phyloP scores from a whole-genome alignment of 2,113 vertebrate genomes.

The Leiothrix lutea region DNA sequence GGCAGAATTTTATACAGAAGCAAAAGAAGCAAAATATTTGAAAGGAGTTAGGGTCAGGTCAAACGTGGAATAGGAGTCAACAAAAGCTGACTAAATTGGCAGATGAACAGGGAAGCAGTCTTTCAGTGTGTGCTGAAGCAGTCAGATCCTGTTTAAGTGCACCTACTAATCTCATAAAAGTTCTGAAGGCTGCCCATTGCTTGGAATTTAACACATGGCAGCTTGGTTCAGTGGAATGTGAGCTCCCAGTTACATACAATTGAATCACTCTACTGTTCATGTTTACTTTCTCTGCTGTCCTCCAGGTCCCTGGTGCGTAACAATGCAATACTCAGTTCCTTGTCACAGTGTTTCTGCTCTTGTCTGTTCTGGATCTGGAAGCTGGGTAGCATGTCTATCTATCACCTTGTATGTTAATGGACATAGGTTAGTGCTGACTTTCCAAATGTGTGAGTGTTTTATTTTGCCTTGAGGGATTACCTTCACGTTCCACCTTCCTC shows the following conservation, averaged over 20 bases:
- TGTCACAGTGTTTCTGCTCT: neutral
- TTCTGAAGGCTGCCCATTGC: neutral
- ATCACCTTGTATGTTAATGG: neutral
- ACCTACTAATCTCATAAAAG: neutral
- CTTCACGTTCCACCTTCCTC: neutral
- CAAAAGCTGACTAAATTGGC: neutral
- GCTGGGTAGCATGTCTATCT: neutral
- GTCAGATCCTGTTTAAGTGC: neutral
- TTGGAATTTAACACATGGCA: neutral
- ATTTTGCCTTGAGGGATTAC: neutral
- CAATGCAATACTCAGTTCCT: neutral
- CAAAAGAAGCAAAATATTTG: neutral
- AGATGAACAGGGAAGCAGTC: neutral
- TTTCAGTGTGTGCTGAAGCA: neutral
- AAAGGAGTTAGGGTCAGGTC: neutral
- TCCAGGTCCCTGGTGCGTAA: neutral
- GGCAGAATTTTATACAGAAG: neutral
- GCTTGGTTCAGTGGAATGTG: neutral
- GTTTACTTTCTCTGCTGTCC: neutral
- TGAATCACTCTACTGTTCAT: neutral
- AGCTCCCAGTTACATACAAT: neutral
- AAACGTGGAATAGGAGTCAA: neutral
- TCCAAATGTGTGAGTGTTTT: neutral
- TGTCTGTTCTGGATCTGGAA: neutral
- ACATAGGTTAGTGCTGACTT: neutral